phyloP scores from a whole-genome alignment of 2,113 vertebrate genomes.

The Poeciliopsis turrubarensis region DNA sequence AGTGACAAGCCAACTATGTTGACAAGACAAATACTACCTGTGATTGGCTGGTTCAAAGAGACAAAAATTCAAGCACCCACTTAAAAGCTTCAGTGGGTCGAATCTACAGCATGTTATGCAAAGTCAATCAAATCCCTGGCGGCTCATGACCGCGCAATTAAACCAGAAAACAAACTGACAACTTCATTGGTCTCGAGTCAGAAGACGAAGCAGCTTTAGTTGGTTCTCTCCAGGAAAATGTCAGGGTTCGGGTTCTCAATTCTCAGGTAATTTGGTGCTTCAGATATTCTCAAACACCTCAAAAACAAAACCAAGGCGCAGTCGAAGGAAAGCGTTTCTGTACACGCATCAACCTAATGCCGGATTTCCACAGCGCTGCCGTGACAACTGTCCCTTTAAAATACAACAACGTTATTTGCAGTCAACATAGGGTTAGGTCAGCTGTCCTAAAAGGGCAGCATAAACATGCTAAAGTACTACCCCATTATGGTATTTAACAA shows the following conservation, averaged over 20 bases:
- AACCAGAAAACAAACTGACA: conserved; percentile 30
- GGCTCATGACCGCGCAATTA: conserved; percentile 21
- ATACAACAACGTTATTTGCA: too few relatives aligned
- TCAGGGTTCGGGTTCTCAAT: not conserved
- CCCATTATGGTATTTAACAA: too few relatives aligned
- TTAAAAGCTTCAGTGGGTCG: conserved; percentile 5
- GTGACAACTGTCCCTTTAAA: too few relatives aligned
- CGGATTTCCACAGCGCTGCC: too few relatives aligned
- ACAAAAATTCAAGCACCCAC: conserved; percentile 14
- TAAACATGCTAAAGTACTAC: too few relatives aligned
- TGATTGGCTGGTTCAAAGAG: conserved; percentile 34
- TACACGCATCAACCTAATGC: too few relatives aligned
- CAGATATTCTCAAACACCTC: too few relatives aligned
- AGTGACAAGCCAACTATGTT: conserved; percentile 41
- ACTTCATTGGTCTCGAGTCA: conserved; percentile 36
- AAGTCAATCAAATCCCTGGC: conserved; percentile 36
- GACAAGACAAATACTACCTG: conserved; percentile 59
- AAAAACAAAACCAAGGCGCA: too few relatives aligned
- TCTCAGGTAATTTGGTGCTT: not conserved
- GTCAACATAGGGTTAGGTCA: too few relatives aligned
- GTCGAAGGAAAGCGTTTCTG: too few relatives aligned
- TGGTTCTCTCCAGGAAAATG: not conserved
- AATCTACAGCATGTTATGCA: conserved; percentile 22
- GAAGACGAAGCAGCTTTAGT: conserved; percentile 11
- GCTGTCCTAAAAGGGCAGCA: too few relatives aligned